These are phyloP conservation scores for Acheta domesticus DNA, from an alignment of 2,888 invertebrate genomes.

Conservation along the genomic window DNA sequence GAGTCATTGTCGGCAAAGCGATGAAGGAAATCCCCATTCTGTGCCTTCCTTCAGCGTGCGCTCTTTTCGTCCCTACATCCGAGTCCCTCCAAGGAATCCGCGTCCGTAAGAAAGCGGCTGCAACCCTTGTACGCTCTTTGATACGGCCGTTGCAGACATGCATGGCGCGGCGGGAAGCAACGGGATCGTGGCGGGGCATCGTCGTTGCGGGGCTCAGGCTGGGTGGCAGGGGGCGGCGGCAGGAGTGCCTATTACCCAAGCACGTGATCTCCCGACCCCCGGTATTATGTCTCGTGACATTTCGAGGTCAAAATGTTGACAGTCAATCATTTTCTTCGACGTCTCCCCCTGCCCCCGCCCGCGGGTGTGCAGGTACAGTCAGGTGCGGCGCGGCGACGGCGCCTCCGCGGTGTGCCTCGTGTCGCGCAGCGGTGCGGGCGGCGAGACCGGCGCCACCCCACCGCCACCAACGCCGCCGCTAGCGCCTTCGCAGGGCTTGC, in stretches of 20 bases:
- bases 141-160: background rate
- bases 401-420: too few relatives aligned
- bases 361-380: constrained; percentile 18
- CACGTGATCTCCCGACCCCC: constrained; percentile 28
- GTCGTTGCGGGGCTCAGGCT: background rate
- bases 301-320: constrained; percentile 31
- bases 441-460: too few relatives aligned
- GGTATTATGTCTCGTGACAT: constrained; percentile 30
- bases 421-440: too few relatives aligned
- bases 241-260: constrained; percentile 30
- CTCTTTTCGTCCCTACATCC: too few relatives aligned
- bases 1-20: too few relatives aligned
- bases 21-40: too few relatives aligned
- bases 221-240: constrained; percentile 21
- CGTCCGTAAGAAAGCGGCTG: too few relatives aligned
- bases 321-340: constrained; percentile 32
- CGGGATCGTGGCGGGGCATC: background rate
- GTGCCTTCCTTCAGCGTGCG: too few relatives aligned
- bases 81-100: too few relatives aligned
- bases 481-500: too few relatives aligned
- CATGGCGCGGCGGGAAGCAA: background rate
- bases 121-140: too few relatives aligned
- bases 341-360: constrained; percentile 2
- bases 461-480: too few relatives aligned
- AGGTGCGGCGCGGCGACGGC: background rate